A percentile compares a stretch with the other conserved stretches of the same genome.
Conservation (phyloP, 2,797 vertebrate genomes). For the Odontamblyopus lacepedii region DNA sequence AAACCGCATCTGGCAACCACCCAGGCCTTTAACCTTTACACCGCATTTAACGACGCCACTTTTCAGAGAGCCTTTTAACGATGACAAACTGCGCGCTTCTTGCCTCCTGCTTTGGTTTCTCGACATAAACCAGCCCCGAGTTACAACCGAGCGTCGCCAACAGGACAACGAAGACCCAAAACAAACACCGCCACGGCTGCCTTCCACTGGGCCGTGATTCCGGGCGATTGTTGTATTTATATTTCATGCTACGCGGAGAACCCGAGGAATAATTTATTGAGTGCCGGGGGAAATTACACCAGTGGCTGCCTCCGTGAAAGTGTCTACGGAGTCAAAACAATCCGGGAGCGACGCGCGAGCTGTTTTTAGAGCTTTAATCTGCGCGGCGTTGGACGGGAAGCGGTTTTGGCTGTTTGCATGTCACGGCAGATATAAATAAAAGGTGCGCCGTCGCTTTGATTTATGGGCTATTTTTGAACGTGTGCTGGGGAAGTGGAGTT, state of each 20-base stretch:
- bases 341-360: background rate
- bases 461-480: background rate
- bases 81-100: background rate
- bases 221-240: conserved; percentile 9
- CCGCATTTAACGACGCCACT: background rate
- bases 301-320: conserved; percentile 11
- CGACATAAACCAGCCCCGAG: background rate
- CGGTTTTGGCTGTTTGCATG: conserved; percentile 7
- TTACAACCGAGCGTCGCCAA: background rate
- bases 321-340: conserved; percentile 2
- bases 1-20: background rate
- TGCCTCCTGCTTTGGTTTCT: background rate
- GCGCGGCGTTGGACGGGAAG: background rate
- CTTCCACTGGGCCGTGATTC: background rate
- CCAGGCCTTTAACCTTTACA: conserved; percentile 1
- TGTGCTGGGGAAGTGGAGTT: background rate
- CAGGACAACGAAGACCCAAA: conserved; percentile 1
- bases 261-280: conserved; percentile 11
- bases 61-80: background rate
- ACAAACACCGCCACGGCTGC: background rate
- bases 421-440: conserved; percentile 8
- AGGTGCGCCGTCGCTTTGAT: background rate
- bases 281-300: conserved; percentile 13
- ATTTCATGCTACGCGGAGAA: conserved; percentile 3
- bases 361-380: conserved; percentile 8